These are phyloP conservation scores for Orthonevra nobilis DNA, from an alignment of 2,888 invertebrate species.

Conservation along the genomic window DNA sequence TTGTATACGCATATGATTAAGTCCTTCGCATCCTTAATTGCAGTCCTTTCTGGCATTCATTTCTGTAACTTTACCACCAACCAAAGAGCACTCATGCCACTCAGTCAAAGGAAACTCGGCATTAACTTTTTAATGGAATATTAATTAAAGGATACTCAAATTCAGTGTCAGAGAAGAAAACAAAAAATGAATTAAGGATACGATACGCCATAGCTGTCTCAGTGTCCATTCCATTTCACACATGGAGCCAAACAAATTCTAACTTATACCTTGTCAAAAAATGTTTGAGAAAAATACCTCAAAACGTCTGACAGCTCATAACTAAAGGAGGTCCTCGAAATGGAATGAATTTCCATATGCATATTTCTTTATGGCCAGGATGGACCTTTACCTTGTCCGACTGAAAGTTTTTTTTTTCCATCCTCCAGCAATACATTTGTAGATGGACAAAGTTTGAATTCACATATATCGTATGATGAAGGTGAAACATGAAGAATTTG, in stretches of 20 bases:
- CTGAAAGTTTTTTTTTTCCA: conserved; percentile 59
- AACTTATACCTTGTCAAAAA: conserved; percentile 10
- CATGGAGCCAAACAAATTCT: conserved; percentile 15
- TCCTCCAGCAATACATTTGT: conserved; percentile 3
- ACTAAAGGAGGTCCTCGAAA: conserved; percentile 48
- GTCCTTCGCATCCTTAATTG: too few relatives aligned
- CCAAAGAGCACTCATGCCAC: background rate
- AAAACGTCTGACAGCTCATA: conserved; percentile 61
- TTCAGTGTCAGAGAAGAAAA: too few relatives aligned
- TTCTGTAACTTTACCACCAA: too few relatives aligned
- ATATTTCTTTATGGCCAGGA: conserved; percentile 4
- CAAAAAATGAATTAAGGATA: conserved; percentile 51
- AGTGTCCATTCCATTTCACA: conserved; percentile 2
- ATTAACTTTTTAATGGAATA: conserved; percentile 68
- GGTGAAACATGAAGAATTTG: too few relatives aligned
- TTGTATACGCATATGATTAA: too few relatives aligned
- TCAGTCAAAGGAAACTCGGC: conserved; percentile 5
- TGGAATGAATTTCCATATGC: conserved; percentile 59
- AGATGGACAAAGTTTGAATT: conserved; percentile 5
- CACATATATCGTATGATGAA: conserved; percentile 17
- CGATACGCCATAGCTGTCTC: conserved; percentile 21
- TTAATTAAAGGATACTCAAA: conserved; percentile 50
- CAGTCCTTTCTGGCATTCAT: too few relatives aligned
- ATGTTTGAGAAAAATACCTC: conserved; percentile 37
- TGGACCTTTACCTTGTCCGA: conserved; percentile 38